Evolutionary conservation across 1,140 invertebrate species (phyloP).

Genomic region (Drosophila navojoa): DNA sequence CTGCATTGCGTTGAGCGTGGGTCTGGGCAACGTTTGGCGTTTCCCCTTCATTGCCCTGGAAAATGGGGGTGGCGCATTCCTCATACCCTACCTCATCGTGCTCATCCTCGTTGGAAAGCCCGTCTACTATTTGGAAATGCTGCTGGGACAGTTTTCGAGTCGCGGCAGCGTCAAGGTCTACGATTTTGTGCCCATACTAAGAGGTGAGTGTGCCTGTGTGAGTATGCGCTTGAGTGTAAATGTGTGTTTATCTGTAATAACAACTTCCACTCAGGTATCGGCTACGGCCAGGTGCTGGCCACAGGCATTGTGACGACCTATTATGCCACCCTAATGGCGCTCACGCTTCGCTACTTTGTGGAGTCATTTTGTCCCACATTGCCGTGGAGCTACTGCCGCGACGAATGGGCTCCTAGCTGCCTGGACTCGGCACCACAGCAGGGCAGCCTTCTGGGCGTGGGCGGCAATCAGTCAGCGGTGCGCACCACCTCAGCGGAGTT

Average conservation of each 20-base stretch:
- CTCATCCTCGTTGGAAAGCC: constrained; percentile 93
- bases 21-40: constrained; percentile 87
- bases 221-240: no score
- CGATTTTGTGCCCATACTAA: constrained; percentile 86
- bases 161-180: constrained; percentile 89
- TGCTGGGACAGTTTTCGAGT: constrained; percentile 91
- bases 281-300: constrained; percentile 90
- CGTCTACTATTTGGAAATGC: constrained; percentile 94
- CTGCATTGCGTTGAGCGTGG: constrained; percentile 95
- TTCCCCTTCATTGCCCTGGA: constrained; percentile 94
- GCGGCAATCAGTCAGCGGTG: constrained; percentile 14
- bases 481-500: constrained; percentile 86
- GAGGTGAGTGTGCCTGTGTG: constrained; percentile 86
- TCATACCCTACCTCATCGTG: constrained; percentile 93
- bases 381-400: constrained; percentile 87
- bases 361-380: constrained; percentile 86
- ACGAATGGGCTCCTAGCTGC: constrained; percentile 85
- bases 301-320: constrained; percentile 89
- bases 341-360: constrained; percentile 89
- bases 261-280: constrained; percentile 86
- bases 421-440: constrained; percentile 58
- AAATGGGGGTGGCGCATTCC: constrained; percentile 90
- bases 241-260: not conserved
- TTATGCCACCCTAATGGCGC: constrained; percentile 90
- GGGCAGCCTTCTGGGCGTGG: constrained; percentile 2